Evolutionary conservation across 2,888 invertebrate genomes (phyloP).

Genomic region (Xylophagus ater): DNA sequence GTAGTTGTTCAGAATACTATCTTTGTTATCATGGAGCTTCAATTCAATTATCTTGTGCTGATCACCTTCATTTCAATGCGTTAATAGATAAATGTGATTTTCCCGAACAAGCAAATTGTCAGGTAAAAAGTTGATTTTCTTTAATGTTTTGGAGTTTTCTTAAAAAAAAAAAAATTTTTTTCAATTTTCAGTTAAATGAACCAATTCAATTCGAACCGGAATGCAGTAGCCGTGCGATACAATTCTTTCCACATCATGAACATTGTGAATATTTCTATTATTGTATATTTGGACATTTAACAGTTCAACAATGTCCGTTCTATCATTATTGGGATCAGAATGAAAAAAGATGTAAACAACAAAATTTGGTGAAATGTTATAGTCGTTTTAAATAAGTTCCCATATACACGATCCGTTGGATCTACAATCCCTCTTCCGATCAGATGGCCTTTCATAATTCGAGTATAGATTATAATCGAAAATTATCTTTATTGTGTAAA

Average conservation of each 20-base stretch:
- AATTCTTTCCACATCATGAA: conserved; percentile 28
- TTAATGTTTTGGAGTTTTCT: not conserved
- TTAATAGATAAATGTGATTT: conserved; percentile 28
- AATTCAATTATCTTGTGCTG: conserved; percentile 27
- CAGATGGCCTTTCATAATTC: too few species aligned
- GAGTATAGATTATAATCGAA: too few species aligned
- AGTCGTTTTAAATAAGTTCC: too few species aligned
- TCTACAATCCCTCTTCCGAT: too few species aligned
- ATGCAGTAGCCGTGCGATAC: not conserved
- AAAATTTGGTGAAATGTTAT: too few species aligned
- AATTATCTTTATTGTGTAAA: too few species aligned
- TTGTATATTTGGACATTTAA: conserved; percentile 29
- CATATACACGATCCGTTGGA: too few species aligned
- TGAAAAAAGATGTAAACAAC: too few species aligned
- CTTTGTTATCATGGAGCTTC: conserved; percentile 28
- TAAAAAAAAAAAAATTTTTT: not conserved
- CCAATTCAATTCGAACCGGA: not conserved
- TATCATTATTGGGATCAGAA: conserved; percentile 34
- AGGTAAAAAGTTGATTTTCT: conserved; percentile 22
- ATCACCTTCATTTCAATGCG: conserved; percentile 28
- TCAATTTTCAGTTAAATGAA: too few species aligned
- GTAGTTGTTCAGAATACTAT: conserved; percentile 30
- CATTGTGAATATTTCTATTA: conserved; percentile 34
- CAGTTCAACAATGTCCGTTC: conserved; percentile 34
- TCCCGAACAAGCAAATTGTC: conserved; percentile 27